Evolutionary conservation across 2,888 invertebrate genomes (phyloP).

Genomic region (Metopia argyrocephala): DNA sequence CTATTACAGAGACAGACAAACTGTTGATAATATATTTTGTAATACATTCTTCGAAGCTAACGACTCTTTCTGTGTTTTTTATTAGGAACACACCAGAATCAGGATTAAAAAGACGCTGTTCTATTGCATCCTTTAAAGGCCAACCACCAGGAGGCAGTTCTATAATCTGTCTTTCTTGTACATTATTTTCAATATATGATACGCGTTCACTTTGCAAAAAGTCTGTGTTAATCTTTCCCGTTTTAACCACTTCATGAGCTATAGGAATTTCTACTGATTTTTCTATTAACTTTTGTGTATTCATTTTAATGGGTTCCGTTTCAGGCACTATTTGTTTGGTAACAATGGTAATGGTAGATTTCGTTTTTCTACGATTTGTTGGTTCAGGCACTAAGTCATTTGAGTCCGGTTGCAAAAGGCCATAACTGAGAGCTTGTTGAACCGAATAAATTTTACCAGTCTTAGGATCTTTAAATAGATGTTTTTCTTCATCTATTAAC

Average conservation of each 20-base stretch:
- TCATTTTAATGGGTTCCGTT: conserved; percentile 74
- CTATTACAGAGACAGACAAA: conserved; percentile 88
- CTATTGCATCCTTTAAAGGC: conserved; percentile 90
- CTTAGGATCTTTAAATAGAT: conserved; percentile 87
- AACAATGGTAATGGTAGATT: conserved; percentile 81
- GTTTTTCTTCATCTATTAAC: conserved; percentile 87
- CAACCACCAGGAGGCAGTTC: conserved; percentile 92
- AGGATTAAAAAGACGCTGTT: conserved; percentile 89
- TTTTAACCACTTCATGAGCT: conserved; percentile 69
- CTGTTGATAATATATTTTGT: conserved; percentile 91
- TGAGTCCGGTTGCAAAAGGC: conserved; percentile 83
- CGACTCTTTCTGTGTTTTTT: conserved; percentile 89
- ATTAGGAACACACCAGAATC: conserved; percentile 90
- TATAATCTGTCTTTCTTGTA: conserved; percentile 84
- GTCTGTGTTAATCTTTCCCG: conserved; percentile 79
- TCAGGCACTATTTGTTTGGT: conserved; percentile 80
- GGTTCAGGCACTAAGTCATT: conserved; percentile 80
- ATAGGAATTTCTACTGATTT: conserved; percentile 77
- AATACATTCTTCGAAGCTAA: conserved; percentile 92
- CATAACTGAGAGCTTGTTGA: conserved; percentile 87
- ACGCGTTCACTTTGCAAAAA: conserved; percentile 79
- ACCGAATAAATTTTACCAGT: conserved; percentile 86
- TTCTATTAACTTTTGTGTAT: conserved; percentile 73
- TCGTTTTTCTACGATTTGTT: conserved; percentile 76
- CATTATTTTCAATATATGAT: conserved; percentile 73